phyloP scores from a whole-genome alignment of 2,888 invertebrate species.

The Drosophila subquinaria region DNA sequence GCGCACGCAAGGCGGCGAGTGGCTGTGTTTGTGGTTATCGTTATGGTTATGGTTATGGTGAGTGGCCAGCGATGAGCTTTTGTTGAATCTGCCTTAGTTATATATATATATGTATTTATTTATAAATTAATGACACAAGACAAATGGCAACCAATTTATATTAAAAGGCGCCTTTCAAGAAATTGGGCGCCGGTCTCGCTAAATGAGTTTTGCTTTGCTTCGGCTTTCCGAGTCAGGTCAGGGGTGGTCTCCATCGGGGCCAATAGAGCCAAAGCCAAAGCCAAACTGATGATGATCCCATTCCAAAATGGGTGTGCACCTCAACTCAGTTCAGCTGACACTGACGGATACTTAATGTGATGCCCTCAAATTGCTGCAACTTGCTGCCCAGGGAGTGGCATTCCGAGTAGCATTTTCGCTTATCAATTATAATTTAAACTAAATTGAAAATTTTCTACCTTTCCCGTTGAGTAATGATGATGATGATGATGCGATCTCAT shows the following conservation, averaged over 20 bases:
- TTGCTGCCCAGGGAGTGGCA: conserved; percentile 40
- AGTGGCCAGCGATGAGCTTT: conserved; percentile 46
- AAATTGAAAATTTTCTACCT: conserved; percentile 40
- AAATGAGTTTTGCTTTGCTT: conserved; percentile 54
- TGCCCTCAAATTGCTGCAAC: conserved; percentile 31
- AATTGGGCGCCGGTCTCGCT: conserved; percentile 60
- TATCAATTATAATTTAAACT: conserved; percentile 45
- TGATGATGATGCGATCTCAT: conserved; percentile 18
- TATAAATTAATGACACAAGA: conserved; percentile 76
- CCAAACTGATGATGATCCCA: conserved; percentile 29
- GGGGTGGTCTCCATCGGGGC: conserved; percentile 46
- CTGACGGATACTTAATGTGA: conserved; percentile 51
- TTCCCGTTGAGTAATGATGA: conserved; percentile 41
- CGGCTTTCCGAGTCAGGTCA: conserved; percentile 20
- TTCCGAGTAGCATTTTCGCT: conserved; percentile 34
- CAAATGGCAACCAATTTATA: conserved; percentile 75
- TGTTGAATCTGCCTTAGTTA: conserved; percentile 62
- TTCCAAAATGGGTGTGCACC: conserved; percentile 49
- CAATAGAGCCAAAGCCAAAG: conserved; percentile 41
- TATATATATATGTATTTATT: conserved; percentile 53
- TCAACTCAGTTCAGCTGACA: conserved; percentile 30
- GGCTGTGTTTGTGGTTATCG: not conserved
- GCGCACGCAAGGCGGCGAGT: conserved; percentile 60
- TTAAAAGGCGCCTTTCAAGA: conserved; percentile 63
- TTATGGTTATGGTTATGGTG: conserved; percentile 17